Conservation (phyloP, 2,113 vertebrate genomes). For the Ochotona curzoniae region DNA sequence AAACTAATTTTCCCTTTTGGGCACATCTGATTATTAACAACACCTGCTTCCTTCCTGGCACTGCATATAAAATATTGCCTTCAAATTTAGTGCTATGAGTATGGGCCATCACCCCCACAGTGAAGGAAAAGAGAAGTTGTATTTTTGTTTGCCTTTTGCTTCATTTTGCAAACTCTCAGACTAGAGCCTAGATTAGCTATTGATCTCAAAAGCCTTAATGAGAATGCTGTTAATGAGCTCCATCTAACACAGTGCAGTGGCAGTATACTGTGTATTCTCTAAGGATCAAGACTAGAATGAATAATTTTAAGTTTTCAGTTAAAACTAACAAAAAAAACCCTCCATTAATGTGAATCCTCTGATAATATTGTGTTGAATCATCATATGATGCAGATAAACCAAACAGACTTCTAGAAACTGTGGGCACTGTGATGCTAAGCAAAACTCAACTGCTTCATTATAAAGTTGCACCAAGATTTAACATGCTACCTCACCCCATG, state of each 20-base stretch:
- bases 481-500: not conserved
- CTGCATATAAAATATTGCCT: slow-evolving; percentile 79
- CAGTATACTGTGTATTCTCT: slow-evolving; percentile 80
- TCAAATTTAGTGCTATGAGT: slow-evolving; percentile 80
- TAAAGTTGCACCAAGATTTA: not conserved
- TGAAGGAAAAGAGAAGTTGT: slow-evolving; percentile 62
- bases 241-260: slow-evolving; percentile 82
- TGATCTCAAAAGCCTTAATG: slow-evolving; percentile 80
- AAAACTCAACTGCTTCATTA: slow-evolving; percentile 44
- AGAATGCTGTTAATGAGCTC: slow-evolving; percentile 75
- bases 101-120: slow-evolving; percentile 76
- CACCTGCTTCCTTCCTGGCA: slow-evolving; percentile 61
- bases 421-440: slow-evolving; percentile 23
- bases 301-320: slow-evolving; percentile 69
- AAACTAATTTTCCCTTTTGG: slow-evolving; percentile 80
- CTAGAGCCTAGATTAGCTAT: slow-evolving; percentile 81
- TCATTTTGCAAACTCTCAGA: slow-evolving; percentile 83
- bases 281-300: slow-evolving; percentile 82
- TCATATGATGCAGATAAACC: slow-evolving; percentile 44
- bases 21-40: slow-evolving; percentile 77
- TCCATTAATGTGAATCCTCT: slow-evolving; percentile 16
- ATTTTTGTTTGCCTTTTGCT: slow-evolving; percentile 75
- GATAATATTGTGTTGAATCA: slow-evolving; percentile 44
- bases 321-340: slow-evolving; percentile 66
- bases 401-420: slow-evolving; percentile 45